Evolutionary conservation across 2,113 vertebrate genomes (phyloP), one percentile per base, ranked within the genome.

Genomic region (Mastomys coucha): DNA sequence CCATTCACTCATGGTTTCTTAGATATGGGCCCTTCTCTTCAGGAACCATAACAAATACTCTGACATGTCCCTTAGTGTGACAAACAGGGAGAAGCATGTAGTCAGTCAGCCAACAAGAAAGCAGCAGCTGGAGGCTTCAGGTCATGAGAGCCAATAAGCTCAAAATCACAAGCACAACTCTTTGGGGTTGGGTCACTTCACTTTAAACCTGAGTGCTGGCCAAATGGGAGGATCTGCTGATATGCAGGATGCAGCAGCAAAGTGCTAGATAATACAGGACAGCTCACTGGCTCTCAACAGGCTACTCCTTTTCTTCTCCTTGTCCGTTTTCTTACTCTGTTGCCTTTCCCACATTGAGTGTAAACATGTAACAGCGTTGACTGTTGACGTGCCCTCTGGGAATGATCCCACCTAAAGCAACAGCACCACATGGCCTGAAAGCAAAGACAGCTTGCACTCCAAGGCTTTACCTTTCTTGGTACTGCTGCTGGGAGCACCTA

Each of bases 241-340:
- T 70, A 67, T 65, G 31, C 19, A 17, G 16, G 51, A 56, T 19
- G 85, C 1, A 10, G 49, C 69, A 7, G 39, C 73, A 10, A 63
- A 1, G 56, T 82, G 53, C 45, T 91, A 65, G 12, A 58, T 24
- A 67, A 70, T 24, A 67, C 24, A 33, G n/a, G 24, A 1, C 39
- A 60, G 65, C 72, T 67, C 49, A 63, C 36, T 56, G 39, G 16
- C 51, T 93, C 56, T 88, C 67, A 53, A 69, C 2, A 36, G 28
- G 56, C 33, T n/a, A 36, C 87, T 93, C 4, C 12, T 86, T 85
- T 91, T 81, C 75, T 95, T 75, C 10, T 1, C 39, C 16, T 42
- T 76, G 67, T 81, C 42, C 26, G 17, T 91, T 89, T 84, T 93
- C 82, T 96, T 67, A 67, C 73, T 88, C 91, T 28, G 81, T 31